phyloP scores from a whole-genome alignment of 2,888 invertebrate species.

The Rotaria sp. region DNA sequence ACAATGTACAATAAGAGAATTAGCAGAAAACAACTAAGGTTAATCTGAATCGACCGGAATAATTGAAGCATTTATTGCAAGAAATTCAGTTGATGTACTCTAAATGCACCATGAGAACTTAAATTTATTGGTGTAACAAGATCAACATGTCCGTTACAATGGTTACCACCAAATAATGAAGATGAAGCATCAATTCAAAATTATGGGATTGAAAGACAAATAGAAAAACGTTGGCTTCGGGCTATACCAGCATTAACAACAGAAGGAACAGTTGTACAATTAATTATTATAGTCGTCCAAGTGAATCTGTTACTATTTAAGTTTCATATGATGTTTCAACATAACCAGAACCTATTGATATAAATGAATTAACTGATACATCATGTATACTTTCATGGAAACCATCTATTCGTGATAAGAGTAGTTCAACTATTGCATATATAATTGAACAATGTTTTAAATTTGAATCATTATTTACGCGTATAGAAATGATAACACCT shows the following conservation, averaged over 20 bases:
- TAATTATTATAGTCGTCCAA: constrained; percentile 45
- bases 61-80: too few species aligned
- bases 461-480: too few species aligned
- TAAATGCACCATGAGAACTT: constrained; percentile 48
- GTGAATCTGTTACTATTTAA: constrained; percentile 44
- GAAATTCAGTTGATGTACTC: too few species aligned
- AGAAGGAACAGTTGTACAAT: constrained; percentile 41
- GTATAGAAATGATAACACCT: too few species aligned
- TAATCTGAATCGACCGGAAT: too few species aligned
- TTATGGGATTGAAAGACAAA: constrained; percentile 49
- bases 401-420: constrained; percentile 51
- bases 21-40: too few species aligned
- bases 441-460: constrained; percentile 46
- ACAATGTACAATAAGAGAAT: too few species aligned
- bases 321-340: constrained; percentile 45
- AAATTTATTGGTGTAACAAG: constrained; percentile 50
- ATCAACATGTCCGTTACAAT: constrained; percentile 49
- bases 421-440: constrained; percentile 50
- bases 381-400: constrained; percentile 49
- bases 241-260: constrained; percentile 43
- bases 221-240: constrained; percentile 43
- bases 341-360: constrained; percentile 47
- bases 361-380: constrained; percentile 46
- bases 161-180: constrained; percentile 50
- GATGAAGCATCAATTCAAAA: constrained; percentile 51